A percentile compares a stretch with the other conserved stretches of the same genome.
These are phyloP conservation scores for Hemibagrus wyckioides DNA, from an alignment of 2,113 vertebrate species.

Conservation along the genomic window DNA sequence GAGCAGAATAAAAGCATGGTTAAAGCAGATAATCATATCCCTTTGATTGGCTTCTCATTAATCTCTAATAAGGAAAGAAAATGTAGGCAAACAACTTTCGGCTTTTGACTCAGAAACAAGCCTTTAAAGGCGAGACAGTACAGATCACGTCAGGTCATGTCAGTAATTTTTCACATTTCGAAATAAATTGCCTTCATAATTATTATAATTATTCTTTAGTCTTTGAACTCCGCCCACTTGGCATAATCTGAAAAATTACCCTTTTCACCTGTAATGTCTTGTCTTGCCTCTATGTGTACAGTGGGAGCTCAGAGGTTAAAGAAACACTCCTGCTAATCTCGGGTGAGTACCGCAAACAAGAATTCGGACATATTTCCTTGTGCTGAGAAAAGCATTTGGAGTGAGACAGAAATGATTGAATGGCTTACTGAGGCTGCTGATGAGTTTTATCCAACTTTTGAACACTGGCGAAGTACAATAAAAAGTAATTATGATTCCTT, in stretches of 20 bases:
- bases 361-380: neutral
- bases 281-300: neutral
- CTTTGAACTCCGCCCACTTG: neutral
- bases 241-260: neutral
- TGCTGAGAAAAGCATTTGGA: neutral
- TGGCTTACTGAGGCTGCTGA: neutral
- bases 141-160: neutral
- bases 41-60: slow-evolving; percentile 34
- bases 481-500: neutral
- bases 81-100: neutral
- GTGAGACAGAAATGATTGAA: neutral
- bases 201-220: too few relatives aligned
- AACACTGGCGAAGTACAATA: neutral
- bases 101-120: neutral
- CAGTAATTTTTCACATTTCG: neutral
- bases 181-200: neutral
- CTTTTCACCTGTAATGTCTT: neutral
- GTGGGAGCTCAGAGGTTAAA: neutral
- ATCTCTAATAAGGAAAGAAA: slow-evolving; percentile 28
- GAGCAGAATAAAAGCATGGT: slow-evolving; percentile 20
- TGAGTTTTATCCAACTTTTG: slow-evolving; percentile 14
- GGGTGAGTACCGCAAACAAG: neutral
- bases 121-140: neutral
- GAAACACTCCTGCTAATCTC: neutral
- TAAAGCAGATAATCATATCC: slow-evolving; percentile 23